phyloP scores from a whole-genome alignment of 1,140 invertebrate species.

The Camponotus pennsylvanicus region DNA sequence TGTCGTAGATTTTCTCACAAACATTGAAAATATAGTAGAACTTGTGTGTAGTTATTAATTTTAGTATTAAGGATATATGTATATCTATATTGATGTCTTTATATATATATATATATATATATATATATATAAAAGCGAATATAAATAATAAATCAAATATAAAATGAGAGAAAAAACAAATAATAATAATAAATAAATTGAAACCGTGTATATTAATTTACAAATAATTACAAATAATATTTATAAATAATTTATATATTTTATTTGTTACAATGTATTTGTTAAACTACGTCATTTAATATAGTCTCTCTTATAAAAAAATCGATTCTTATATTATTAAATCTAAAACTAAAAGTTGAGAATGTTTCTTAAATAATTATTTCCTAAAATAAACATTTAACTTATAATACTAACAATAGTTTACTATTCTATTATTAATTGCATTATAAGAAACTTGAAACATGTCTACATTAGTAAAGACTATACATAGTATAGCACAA shows the following conservation, averaged over 20 bases:
- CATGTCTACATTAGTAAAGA: neutral
- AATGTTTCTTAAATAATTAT: conserved; percentile 12
- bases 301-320: neutral
- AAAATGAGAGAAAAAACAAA: neutral
- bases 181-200: conserved; percentile 6
- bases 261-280: neutral
- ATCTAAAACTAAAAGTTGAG: neutral
- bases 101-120: neutral
- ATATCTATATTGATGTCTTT: neutral
- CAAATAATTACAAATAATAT: too few species aligned
- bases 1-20: neutral
- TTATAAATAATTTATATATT: too few species aligned
- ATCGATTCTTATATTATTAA: neutral
- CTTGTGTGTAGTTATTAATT: neutral
- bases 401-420: neutral
- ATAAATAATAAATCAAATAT: neutral
- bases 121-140: neutral
- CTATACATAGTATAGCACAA: neutral
- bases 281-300: neutral
- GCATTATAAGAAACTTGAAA: conserved; percentile 15
- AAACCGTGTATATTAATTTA: neutral
- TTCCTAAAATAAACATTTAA: conserved; percentile 7
- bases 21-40: too few species aligned
- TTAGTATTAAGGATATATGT: neutral
- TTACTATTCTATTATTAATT: neutral